Evolutionary conservation across 2,888 invertebrate species (phyloP).

Genomic region (Athalia cordata): DNA sequence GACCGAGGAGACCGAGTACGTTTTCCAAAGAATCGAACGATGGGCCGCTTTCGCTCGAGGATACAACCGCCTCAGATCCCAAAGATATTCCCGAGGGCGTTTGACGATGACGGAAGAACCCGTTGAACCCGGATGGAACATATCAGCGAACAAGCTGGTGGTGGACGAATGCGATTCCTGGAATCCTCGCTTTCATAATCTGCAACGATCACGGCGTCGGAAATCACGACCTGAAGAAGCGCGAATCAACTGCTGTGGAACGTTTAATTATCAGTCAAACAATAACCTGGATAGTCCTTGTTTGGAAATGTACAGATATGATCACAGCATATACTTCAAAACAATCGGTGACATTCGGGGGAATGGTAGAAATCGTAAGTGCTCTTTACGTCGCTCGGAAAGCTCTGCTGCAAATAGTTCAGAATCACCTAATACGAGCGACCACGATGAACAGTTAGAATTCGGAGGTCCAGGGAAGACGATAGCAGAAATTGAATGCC

Average conservation of each 20-base stretch:
- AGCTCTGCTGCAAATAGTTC: neutral
- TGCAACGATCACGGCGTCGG: slow-evolving; percentile 55
- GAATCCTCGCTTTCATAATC: slow-evolving; percentile 54
- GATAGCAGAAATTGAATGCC: slow-evolving; percentile 32
- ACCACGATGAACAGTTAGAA: slow-evolving; percentile 56
- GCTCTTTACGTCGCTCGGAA: neutral
- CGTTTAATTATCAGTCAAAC: slow-evolving; percentile 67
- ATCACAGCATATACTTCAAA: slow-evolving; percentile 71
- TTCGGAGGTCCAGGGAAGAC: slow-evolving; percentile 45
- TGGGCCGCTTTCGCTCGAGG: slow-evolving; percentile 68
- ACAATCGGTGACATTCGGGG: slow-evolving; percentile 68
- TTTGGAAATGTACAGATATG: slow-evolving; percentile 68
- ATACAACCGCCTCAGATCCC: slow-evolving; percentile 67
- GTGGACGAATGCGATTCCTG: slow-evolving; percentile 57
- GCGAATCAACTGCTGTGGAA: slow-evolving; percentile 66
- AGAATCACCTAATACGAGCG: slow-evolving; percentile 45
- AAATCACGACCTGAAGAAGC: slow-evolving; percentile 55
- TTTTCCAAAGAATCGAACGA: slow-evolving; percentile 67
- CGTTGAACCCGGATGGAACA: slow-evolving; percentile 56
- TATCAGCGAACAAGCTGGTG: slow-evolving; percentile 58
- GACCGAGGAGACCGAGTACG: slow-evolving; percentile 68
- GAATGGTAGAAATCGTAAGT: slow-evolving; percentile 48
- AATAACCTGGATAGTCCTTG: slow-evolving; percentile 66
- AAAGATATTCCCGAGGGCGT: slow-evolving; percentile 61
- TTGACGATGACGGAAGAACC: slow-evolving; percentile 63